Evolutionary conservation across 2,888 invertebrate species (phyloP).

Genomic region (Caenorhabditis angaria): DNA sequence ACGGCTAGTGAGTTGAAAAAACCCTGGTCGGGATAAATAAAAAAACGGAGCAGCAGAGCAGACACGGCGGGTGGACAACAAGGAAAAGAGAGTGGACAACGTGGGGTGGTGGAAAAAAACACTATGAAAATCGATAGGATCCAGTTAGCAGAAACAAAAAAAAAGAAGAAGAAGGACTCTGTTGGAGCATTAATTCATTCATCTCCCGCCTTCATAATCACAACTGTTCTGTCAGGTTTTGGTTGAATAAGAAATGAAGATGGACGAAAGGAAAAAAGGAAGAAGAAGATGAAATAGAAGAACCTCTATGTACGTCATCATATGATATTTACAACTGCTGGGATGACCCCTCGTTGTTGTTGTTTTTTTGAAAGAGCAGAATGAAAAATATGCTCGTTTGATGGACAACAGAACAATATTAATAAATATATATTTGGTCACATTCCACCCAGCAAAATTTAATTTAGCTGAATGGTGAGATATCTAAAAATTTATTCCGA

Average conservation of each 20-base stretch:
- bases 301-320: constrained; percentile 1
- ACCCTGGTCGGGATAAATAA: background rate
- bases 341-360: too few relatives aligned
- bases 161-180: too few relatives aligned
- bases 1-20: background rate
- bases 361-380: too few relatives aligned
- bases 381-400: too few relatives aligned
- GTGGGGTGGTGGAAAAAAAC: background rate
- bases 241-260: too few relatives aligned
- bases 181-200: too few relatives aligned
- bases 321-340: background rate
- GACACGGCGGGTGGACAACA: background rate
- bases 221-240: constrained; percentile 4
- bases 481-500: too few relatives aligned
- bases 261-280: background rate
- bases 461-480: too few relatives aligned
- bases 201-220: background rate
- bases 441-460: too few relatives aligned
- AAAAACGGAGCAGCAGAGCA: background rate
- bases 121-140: background rate
- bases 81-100: background rate
- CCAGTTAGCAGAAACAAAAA: background rate
- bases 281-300: too few relatives aligned
- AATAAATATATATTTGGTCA: too few relatives aligned
- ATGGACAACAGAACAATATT: too few relatives aligned